Base-by-base conservation (phyloP, 2,888 invertebrate species). In the Lithosia quadra region DNA sequence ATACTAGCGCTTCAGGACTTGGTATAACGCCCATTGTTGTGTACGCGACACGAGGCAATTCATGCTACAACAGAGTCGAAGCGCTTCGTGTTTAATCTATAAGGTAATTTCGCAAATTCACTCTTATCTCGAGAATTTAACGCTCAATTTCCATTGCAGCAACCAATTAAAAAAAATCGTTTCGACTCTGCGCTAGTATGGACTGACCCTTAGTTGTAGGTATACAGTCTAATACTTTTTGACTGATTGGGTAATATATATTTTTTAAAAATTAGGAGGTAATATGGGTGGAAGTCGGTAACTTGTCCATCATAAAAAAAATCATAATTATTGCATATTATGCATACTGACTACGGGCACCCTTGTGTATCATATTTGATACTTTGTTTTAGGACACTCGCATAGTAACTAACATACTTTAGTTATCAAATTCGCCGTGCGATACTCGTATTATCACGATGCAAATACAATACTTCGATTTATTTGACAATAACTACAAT, bases 401-500 rank as follows among this genome's bases (percentile, higher is more conserved):
- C 2, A 58, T 36, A 62, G 39, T 21, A 67, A 28, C 3, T 28
- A n/a, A 43, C 13, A 34, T 15, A 61, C 7, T 34, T n/a, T n/a
- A 22, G 15, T 53, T n/a, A 18, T 49, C 24, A 34, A 59, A 65
- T 49, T 33, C 18, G 10, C 28, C 43, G 21, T 34, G 33, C 1
- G 8, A 22, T 18, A n/a, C n/a, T n/a, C n/a, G n/a, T n/a, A 15
- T 15, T 5, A 34, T 55, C 34, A 43, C 49, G 24, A 34, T 36
- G 28, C 59, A 59, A 60, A 53, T 21, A 24, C 3, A 65, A 53
- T 18, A 60, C 36, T n/a, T 36, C 39, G 61, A 56, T 36, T 64
- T 58, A 49, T 62, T 49, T 43, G 21, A 56, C 43, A 28, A 64
- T 18, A 28, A 28, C 28, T 28, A 39, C 39, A 15, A 15, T 18